phyloP scores from a whole-genome alignment of 2,888 invertebrate genomes.

The Agrochola circellaris region DNA sequence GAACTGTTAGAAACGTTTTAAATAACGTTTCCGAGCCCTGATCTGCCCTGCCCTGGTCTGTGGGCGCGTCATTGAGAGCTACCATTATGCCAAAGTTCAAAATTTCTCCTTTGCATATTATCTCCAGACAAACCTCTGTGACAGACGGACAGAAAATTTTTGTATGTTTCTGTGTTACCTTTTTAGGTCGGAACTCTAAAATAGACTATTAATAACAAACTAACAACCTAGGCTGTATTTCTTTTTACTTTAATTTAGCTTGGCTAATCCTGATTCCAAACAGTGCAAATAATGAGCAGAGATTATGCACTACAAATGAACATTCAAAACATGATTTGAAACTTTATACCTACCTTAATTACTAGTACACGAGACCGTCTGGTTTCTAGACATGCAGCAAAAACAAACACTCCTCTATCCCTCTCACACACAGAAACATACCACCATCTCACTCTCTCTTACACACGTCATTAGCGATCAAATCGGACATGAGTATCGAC shows the following conservation, averaged over 20 bases:
- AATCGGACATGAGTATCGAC: constrained; percentile 62
- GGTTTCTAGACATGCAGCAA: constrained; percentile 53
- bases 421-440: constrained; percentile 5
- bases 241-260: no score
- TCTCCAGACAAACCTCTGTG: background rate
- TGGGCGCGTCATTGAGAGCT: no score
- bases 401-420: constrained; percentile 52
- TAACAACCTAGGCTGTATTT: no score
- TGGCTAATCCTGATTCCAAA: background rate
- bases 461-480: constrained; percentile 55
- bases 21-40: no score
- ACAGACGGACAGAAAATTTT: background rate
- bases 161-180: background rate
- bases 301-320: constrained; percentile 14
- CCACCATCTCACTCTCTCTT: constrained; percentile 29
- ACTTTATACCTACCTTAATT: constrained; percentile 50
- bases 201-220: background rate
- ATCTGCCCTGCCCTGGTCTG: no score
- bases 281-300: background rate
- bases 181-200: no score
- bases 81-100: background rate
- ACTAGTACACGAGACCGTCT: constrained; percentile 42
- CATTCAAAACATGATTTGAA: constrained; percentile 35
- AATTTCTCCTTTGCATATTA: background rate
- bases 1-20: no score